phyloP scores from a whole-genome alignment of 2,797 vertebrate species.

The Gorsachius magnificus region DNA sequence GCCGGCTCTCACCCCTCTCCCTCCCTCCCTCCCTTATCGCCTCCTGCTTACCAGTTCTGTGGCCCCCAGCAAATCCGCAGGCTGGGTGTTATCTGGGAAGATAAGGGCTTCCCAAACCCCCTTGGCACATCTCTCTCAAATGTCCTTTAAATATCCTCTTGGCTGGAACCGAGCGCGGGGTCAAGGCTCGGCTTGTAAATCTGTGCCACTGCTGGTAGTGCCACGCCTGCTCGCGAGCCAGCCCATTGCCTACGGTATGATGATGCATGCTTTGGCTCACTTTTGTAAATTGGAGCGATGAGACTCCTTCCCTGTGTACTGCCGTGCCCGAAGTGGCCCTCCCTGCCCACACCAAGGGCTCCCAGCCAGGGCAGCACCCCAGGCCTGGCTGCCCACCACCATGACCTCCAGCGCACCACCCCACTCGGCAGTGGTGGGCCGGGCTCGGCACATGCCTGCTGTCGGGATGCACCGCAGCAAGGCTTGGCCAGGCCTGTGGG shows the following conservation, averaged over 20 bases:
- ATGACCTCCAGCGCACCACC: fast-evolving
- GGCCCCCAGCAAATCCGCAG: not conserved
- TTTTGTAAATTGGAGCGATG: fast-evolving
- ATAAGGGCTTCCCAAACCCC: conserved; percentile 58
- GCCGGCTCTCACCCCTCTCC: not conserved
- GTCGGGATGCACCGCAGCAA: not conserved
- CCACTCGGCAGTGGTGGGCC: fast-evolving
- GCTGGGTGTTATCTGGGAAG: conserved; percentile 15
- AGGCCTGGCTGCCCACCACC: fast-evolving
- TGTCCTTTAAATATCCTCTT: conserved; percentile 50
- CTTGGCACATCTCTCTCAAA: conserved; percentile 39
- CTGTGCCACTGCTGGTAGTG: not conserved
- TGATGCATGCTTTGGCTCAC: fast-evolving
- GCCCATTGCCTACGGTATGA: fast-evolving
- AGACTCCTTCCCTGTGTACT: fast-evolving
- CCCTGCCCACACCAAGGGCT: not conserved
- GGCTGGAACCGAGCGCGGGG: not conserved
- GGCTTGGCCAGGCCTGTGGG: not conserved
- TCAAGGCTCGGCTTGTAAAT: not conserved
- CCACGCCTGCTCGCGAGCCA: fast-evolving
- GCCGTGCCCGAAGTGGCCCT: not conserved
- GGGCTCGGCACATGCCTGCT: not conserved
- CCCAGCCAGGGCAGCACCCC: not conserved
- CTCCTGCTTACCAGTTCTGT: not conserved
- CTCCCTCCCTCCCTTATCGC: not conserved